These are phyloP conservation scores for Hydrolagus colliei DNA, from an alignment of 2,797 vertebrate species.

Conservation along the genomic window DNA sequence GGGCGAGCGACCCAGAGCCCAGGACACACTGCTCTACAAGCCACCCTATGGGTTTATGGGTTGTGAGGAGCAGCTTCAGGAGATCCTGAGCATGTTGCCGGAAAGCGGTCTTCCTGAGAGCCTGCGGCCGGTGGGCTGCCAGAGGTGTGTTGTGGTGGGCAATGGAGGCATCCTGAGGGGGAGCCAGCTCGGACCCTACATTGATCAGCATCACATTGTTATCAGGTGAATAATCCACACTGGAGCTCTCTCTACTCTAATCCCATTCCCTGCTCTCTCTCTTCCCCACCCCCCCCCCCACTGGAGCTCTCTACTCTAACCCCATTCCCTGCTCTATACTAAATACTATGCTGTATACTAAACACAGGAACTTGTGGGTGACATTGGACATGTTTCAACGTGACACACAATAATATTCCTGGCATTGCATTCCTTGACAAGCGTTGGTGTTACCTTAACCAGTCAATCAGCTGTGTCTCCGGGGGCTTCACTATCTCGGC, in stretches of 20 bases:
- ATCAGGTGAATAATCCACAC: conserved; percentile 50
- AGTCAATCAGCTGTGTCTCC: neutral
- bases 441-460: neutral
- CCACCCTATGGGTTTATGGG: conserved; percentile 63
- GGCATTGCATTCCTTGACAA: neutral
- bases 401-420: neutral
- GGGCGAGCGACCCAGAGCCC: conserved; percentile 36
- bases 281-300: too few species aligned
- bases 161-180: conserved; percentile 60
- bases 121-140: conserved; percentile 42
- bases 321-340: neutral
- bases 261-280: too few species aligned
- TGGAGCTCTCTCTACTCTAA: neutral
- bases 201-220: conserved; percentile 64
- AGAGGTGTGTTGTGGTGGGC: conserved; percentile 63
- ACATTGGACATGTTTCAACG: neutral
- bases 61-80: conserved; percentile 48
- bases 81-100: conserved; percentile 52
- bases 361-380: neutral
- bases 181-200: conserved; percentile 61
- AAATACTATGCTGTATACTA: neutral
- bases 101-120: conserved; percentile 43
- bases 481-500: neutral
- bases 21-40: conserved; percentile 31
- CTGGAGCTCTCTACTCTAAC: too few species aligned